Conservation (phyloP, 2,113 vertebrate species). For the Chaenogobius annularis region DNA sequence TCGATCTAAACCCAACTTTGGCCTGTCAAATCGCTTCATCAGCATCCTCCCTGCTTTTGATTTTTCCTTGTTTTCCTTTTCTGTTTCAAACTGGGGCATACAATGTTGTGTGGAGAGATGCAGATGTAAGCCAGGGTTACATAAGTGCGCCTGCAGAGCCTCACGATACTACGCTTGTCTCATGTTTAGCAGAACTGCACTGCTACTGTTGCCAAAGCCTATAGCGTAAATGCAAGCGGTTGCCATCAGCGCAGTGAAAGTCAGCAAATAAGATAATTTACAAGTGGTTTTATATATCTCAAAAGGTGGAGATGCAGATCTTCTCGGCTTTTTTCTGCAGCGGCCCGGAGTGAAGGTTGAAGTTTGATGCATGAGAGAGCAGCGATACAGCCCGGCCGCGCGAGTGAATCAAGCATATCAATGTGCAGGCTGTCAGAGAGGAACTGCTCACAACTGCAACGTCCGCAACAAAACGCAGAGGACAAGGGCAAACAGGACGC, state of each 20-base stretch:
- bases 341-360: slow-evolving; percentile 5
- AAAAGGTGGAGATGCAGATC: slow-evolving; percentile 16
- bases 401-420: slow-evolving; percentile 42
- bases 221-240: slow-evolving; percentile 16
- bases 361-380: slow-evolving; percentile 39
- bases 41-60: slow-evolving; percentile 32
- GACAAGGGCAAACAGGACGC: slow-evolving; percentile 18
- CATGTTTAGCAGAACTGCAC: slow-evolving; percentile 44
- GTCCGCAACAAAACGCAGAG: slow-evolving; percentile 3
- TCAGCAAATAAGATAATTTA: slow-evolving; percentile 34
- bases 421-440: background rate
- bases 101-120: slow-evolving; percentile 39
- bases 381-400: slow-evolving; percentile 1
- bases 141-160: slow-evolving; percentile 54
- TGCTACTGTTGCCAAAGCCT: slow-evolving; percentile 31
- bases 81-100: background rate
- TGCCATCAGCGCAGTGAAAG: slow-evolving; percentile 32
- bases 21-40: slow-evolving; percentile 39
- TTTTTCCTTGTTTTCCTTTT: slow-evolving; percentile 26
- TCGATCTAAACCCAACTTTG: slow-evolving; percentile 16
- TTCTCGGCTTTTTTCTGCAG: slow-evolving; percentile 25
- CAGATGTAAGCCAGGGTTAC: slow-evolving; percentile 65
- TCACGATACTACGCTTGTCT: slow-evolving; percentile 50
- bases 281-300: slow-evolving; percentile 48
- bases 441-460: slow-evolving; percentile 2